Base-by-base conservation (phyloP, 2,113 vertebrate species). In the Hipposideros armiger region DNA sequence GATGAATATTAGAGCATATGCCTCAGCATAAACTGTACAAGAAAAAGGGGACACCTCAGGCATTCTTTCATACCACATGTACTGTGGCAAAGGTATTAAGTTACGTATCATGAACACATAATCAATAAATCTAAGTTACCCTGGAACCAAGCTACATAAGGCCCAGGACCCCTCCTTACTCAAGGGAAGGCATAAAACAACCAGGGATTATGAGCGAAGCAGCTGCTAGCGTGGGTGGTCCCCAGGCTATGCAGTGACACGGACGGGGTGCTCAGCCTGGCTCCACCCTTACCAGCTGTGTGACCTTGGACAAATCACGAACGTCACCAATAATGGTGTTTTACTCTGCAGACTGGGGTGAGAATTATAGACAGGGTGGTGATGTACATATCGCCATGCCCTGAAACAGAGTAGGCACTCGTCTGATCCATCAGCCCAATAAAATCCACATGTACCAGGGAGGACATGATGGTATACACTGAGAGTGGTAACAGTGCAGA, bases 331-430 rank as follows among this genome's bases (percentile, higher is more conserved):
- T 58, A 72, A 91, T 20, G 47, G 24, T 19, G 7, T 81, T 86
- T 77, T 42, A 50, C 5, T 54, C 77, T 60, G 73, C 11, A 73
- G 24, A 47, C 5, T 50, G 64, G 30, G 69, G 52, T 70, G 30
- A 83, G 81, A 73, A 64, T 52, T 42, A 74, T 1, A 70, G 82
- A 74, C 72, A 94, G 42, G 58, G 40, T 45, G 7, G 47, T 52
- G 67, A 45, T 17, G 13, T 2, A 3, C 11, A 3, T 0, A 42
- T 36, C 6, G 64, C n/a, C 24, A 20, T 8, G 47, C 5, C 64
- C 30, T 36, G 45, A 52, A 40, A 40, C 1, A 72, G n/a, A 80
- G 73, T 0, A 66, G 54, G 28, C 11, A 66, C 16, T 17, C 0
- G 4, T 30, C 28, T 58, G 26, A 50, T 45, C 26, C 45, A 3